These are phyloP conservation scores for Gnathonemus longibarbis DNA, from an alignment of 2,113 vertebrate species.

Conservation along the genomic window DNA sequence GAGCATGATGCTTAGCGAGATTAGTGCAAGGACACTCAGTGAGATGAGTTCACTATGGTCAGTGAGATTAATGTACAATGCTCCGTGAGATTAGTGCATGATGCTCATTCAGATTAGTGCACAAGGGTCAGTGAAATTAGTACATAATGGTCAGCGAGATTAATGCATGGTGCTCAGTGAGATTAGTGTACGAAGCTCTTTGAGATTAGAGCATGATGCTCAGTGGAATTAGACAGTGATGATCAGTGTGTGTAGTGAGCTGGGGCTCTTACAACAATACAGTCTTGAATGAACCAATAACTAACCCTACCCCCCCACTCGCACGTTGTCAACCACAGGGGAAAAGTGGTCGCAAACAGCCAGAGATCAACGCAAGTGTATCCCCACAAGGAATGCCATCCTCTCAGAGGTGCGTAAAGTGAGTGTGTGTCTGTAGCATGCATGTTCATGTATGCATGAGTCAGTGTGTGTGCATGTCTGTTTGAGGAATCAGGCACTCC, in stretches of 20 bases:
- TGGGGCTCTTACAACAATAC: background rate
- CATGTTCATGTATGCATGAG: slow-evolving; percentile 4
- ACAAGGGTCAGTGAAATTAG: background rate
- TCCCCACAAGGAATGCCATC: slow-evolving; percentile 70
- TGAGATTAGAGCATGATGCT: background rate
- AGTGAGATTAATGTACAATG: background rate
- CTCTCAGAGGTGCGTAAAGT: slow-evolving; percentile 23
- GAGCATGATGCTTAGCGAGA: background rate
- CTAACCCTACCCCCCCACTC: slow-evolving; percentile 51
- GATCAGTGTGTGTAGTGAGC: background rate
- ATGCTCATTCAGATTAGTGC: background rate
- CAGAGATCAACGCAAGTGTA: slow-evolving; percentile 77
- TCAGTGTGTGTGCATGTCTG: background rate
- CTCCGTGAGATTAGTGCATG: background rate
- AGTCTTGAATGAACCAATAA: background rate
- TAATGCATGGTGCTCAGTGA: background rate
- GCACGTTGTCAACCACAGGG: slow-evolving; percentile 99
- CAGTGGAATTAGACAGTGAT: background rate
- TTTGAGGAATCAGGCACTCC: background rate
- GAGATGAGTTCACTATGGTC: background rate
- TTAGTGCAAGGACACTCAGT: background rate
- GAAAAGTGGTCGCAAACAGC: slow-evolving; percentile 98
- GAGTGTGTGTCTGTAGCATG: slow-evolving; percentile 9
- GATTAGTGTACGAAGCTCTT: background rate
- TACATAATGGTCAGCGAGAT: background rate